A percentile compares a stretch with the other conserved stretches of the same genome.
phyloP scores from a whole-genome alignment of 2,113 vertebrate genomes.

The Sialia sialis region DNA sequence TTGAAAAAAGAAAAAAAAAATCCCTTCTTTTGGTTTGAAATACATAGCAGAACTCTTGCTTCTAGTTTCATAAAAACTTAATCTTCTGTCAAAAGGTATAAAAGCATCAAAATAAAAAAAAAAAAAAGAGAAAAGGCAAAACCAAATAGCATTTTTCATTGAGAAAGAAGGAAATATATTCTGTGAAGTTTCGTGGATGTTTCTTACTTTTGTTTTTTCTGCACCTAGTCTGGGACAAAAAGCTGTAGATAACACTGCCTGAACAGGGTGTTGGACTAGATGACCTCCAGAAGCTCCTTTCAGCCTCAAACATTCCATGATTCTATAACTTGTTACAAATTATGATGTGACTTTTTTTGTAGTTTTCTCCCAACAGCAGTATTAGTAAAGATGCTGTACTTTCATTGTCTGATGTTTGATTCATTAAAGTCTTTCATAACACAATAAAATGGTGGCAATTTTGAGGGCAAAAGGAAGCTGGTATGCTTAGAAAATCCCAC shows the following conservation, averaged over 20 bases:
- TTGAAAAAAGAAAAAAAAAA: not conserved
- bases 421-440: not conserved
- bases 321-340: not conserved
- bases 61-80: not conserved
- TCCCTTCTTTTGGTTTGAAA: not conserved
- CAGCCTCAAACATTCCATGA: not conserved
- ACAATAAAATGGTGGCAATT: not conserved
- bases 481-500: not conserved
- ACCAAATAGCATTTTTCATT: fast-evolving
- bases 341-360: not conserved
- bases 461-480: not conserved
- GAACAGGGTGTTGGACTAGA: fast-evolving
- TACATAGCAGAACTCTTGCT: not conserved
- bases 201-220: not conserved
- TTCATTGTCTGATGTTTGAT: not conserved
- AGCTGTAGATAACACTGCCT: not conserved
- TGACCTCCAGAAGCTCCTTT: not conserved
- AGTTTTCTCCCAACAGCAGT: not conserved
- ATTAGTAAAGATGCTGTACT: not conserved
- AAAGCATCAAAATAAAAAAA: not conserved
- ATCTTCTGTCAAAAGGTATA: not conserved
- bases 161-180: not conserved
- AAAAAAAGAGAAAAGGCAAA: fast-evolving
- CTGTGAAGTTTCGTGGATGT: not conserved
- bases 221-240: not conserved